phyloP scores from a whole-genome alignment of 2,797 vertebrate genomes.

The Sebastes hubbsi region DNA sequence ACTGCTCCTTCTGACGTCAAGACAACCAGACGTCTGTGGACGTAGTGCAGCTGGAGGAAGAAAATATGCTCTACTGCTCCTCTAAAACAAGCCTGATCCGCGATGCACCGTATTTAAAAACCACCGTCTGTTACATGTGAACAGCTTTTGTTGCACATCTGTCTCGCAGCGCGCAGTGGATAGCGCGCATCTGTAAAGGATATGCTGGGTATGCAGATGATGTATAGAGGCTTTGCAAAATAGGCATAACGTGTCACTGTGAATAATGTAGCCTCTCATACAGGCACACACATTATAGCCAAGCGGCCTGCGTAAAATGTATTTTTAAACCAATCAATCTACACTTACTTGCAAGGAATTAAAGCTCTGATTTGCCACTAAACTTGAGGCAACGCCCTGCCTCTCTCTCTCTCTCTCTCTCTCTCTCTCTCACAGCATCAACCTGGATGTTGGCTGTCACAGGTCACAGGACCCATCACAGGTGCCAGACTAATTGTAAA shows the following conservation, averaged over 20 bases:
- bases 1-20: slow-evolving; percentile 79
- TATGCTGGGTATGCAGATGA: not conserved
- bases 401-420: not conserved
- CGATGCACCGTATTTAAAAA: slow-evolving; percentile 19
- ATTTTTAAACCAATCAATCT: not conserved
- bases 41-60: slow-evolving; percentile 61
- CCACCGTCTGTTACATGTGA: slow-evolving; percentile 24
- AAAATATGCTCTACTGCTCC: slow-evolving; percentile 53
- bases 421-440: not conserved
- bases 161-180: not conserved
- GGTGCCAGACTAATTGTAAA: not conserved
- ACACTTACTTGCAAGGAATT: not conserved
- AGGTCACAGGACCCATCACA: not conserved
- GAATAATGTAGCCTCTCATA: slow-evolving; percentile 15
- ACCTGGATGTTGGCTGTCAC: not conserved
- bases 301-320: not conserved
- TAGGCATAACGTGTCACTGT: slow-evolving; percentile 17
- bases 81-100: slow-evolving; percentile 38
- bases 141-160: slow-evolving; percentile 22
- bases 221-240: slow-evolving; percentile 2
- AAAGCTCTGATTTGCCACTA: not conserved
- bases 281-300: not conserved
- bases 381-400: slow-evolving; percentile 8
- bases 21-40: slow-evolving; percentile 68
- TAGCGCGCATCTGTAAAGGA: not conserved